Percentiles rank a stretch among this genome's conserved stretches.
Conservation (phyloP, 2,888 invertebrate genomes). For the Parnassius smintheus region DNA sequence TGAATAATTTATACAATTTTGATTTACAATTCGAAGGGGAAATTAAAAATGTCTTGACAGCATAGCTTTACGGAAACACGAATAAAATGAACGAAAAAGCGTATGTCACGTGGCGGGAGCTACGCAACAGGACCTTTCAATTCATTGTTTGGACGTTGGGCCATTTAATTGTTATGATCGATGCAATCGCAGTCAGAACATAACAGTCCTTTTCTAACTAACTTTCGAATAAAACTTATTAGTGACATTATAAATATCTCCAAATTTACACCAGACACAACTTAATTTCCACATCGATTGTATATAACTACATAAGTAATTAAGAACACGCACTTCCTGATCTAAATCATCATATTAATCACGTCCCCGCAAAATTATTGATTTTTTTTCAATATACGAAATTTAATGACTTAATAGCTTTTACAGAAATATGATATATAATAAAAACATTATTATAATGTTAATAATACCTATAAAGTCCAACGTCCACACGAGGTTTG, state of each 20-base stretch:
- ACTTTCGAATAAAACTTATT: no score
- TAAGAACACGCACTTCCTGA: no score
- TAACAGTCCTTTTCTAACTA: no score
- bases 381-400: no score
- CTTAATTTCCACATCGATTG: no score
- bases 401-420: no score
- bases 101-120: conserved; percentile 56
- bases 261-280: no score
- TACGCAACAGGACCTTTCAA: conserved; percentile 41
- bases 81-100: conserved; percentile 65
- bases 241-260: no score
- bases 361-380: no score
- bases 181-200: no score
- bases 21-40: conserved; percentile 66
- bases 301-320: no score
- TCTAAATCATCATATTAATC: no score
- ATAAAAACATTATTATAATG: not conserved
- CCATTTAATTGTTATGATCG: conserved; percentile 25
- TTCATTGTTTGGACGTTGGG: conserved; percentile 46
- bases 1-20: conserved; percentile 72
- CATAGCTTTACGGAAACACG: conserved; percentile 63
- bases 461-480: conserved; percentile 3
- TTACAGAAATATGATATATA: not conserved
- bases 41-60: conserved; percentile 57
- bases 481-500: conserved; percentile 9